Base-by-base conservation (phyloP, 2,797 vertebrate genomes). In the Gouania willdenowi region DNA sequence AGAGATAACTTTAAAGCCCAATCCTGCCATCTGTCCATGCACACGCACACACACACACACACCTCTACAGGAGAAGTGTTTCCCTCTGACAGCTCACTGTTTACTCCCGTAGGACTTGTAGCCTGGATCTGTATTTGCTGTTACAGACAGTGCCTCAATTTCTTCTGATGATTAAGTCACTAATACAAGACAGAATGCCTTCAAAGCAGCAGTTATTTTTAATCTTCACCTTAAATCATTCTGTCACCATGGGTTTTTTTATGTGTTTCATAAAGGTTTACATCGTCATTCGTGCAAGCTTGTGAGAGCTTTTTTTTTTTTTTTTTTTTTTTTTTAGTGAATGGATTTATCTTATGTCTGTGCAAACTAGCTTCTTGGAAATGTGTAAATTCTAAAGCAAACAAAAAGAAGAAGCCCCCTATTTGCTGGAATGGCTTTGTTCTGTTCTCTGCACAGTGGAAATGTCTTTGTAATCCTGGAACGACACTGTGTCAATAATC, bases 41-140 rank as follows among this genome's bases (percentile, higher is more conserved):
- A 10, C 31, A 26, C 21, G 23, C 23, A 11, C 35, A 35, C 43
- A 17, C 24, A 24, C 23, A 31, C 28, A 29, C 20, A 30, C 22
- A 37, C 14, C 14, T 31, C 59, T 60, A 38, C 39, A 36, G 68
- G 48, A 73, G 55, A 69, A 52, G 56, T 53, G 10, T 65, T 49
- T 61, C 66, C 59, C 47, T 69, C 49, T 74, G 71, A 69, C 77
- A 75, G 70, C 74, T 72, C 45, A 41, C 58, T 81, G 77, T 82
- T 78, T 85, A 71, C 71, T 84, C 78, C 74, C 73, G 13, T 9
- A 68, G 78, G 81, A 81, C 69, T 49, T 49, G 66, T 56, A 69
- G 58, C 70, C 63, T 47, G 57, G 47, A 79, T 83, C 70, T 75
- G 55, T 70, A 69, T 84, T 71, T 35, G 41, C 54, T 60, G 46